Evolutionary conservation across 2,888 invertebrate species (phyloP).

Genomic region (Alcis repandata): DNA sequence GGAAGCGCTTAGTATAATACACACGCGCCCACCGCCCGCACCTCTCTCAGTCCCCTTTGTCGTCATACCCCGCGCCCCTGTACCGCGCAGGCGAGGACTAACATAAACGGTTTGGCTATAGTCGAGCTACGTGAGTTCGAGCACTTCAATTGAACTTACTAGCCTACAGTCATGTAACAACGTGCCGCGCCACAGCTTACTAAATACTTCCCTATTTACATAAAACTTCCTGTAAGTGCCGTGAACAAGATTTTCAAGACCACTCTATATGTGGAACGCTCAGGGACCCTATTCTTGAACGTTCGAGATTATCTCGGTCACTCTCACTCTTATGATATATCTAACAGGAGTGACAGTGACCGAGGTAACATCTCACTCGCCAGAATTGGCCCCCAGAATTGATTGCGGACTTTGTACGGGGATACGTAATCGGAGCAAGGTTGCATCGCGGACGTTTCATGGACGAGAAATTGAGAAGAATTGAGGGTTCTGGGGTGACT

Average conservation of each 20-base stretch:
- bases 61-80: no score
- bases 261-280: neutral
- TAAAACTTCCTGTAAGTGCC: conserved; percentile 1
- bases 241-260: conserved; percentile 1
- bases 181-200: neutral
- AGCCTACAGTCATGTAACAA: neutral
- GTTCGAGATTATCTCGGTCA: no score
- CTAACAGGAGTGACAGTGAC: no score
- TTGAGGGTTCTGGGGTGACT: neutral
- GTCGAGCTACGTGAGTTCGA: no score
- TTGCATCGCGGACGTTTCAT: neutral
- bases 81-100: no score
- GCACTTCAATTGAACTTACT: neutral
- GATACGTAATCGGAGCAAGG: conserved; percentile 7
- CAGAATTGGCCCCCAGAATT: conserved; percentile 1
- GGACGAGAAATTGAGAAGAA: neutral
- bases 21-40: no score
- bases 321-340: no score
- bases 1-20: no score
- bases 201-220: neutral
- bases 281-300: no score
- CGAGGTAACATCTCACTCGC: no score
- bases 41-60: no score
- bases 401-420: conserved; percentile 12
- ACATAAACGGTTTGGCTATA: no score